Base-by-base conservation (phyloP, 2,113 vertebrate species). In the Dolichallabes microphthalmus region DNA sequence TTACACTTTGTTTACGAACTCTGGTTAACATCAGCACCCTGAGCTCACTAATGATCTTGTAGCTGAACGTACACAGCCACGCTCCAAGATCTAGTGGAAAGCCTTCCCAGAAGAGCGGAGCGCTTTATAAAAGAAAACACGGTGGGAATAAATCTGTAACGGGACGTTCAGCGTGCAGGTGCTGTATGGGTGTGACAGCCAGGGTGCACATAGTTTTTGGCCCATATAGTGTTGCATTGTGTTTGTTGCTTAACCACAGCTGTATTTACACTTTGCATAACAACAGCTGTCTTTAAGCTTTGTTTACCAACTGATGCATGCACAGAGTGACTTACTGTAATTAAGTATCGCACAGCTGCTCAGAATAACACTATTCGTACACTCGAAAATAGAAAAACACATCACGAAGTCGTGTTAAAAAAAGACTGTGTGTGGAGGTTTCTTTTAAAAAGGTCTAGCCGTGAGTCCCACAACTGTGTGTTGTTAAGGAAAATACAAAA, bases 401-500 rank as follows among this genome's bases (percentile, higher is more conserved):
- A 68, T 17, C 64, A 68, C 17, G 27, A 68, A 68, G 27, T 17
- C n/a, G 12, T 64, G 25, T 27, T 17, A 7, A 68, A 32, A 63
- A 25, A n/a, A 63, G 4, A 32, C 0, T 64, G n/a, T 27, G 22
- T 63, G 22, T 27, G 63, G 32, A 69, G 1, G 5, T 32, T 68
- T 68, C 66, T 69, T 35, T 14, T 30, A 35, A 30, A 66, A 66
- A 66, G 27, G 27, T 14, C 14, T 15, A 64, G 2, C 15, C 27
- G 1, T 69, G 32, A 69, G 10, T 19, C 39, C 30, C 30, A 20
- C 73, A 53, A 14, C 45, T 75, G 35, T 50, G 22, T 30, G 22
- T 27, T 11, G 39, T 52, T 53, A 53, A 82, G 9, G 50, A 22
- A 82, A 90, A 89, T 84, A 88, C 87, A 87, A 85, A 53, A 55